Evolutionary conservation across 2,888 invertebrate species (phyloP).

Genomic region (Heliconius ethilla): DNA sequence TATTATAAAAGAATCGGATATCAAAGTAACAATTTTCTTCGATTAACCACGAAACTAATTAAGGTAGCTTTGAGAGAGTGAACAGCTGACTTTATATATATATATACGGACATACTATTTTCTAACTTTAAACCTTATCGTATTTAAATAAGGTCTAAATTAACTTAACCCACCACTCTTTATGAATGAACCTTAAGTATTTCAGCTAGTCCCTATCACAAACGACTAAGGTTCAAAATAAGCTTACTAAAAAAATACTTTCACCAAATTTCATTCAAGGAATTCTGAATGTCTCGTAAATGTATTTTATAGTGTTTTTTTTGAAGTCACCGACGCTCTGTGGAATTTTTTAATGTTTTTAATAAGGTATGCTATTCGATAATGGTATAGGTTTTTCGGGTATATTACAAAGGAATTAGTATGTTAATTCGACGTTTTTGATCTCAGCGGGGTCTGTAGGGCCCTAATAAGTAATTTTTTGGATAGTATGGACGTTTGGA

Average conservation of each 20-base stretch:
- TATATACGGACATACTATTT: no score
- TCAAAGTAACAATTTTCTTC: slow-evolving; percentile 8
- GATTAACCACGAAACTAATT: slow-evolving; percentile 13
- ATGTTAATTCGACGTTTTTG: not conserved
- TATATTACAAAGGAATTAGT: slow-evolving; percentile 8
- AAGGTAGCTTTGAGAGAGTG: slow-evolving; percentile 6
- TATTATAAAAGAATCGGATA: slow-evolving; percentile 3
- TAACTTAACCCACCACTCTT: not conserved
- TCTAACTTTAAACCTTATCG: not conserved
- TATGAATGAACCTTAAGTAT: not conserved
- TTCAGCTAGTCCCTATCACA: not conserved
- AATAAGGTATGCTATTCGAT: slow-evolving; percentile 37
- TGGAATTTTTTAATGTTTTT: slow-evolving; percentile 36
- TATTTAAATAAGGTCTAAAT: not conserved
- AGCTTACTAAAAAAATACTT: not conserved
- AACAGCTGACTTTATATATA: slow-evolving; percentile 9
- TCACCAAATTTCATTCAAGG: slow-evolving; percentile 35
- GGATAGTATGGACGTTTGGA: not conserved
- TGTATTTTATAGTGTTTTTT: slow-evolving; percentile 27
- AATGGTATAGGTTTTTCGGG: slow-evolving; percentile 22
- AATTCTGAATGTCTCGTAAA: slow-evolving; percentile 25
- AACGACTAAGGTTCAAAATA: slow-evolving; percentile 4
- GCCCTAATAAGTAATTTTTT: not conserved
- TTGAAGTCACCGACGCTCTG: slow-evolving; percentile 21
- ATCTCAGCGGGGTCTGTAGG: not conserved